Percentiles rank a stretch among this genome's conserved stretches.
These are phyloP conservation scores for Heliconius hortense DNA, from an alignment of 2,888 invertebrate species.

Conservation along the genomic window DNA sequence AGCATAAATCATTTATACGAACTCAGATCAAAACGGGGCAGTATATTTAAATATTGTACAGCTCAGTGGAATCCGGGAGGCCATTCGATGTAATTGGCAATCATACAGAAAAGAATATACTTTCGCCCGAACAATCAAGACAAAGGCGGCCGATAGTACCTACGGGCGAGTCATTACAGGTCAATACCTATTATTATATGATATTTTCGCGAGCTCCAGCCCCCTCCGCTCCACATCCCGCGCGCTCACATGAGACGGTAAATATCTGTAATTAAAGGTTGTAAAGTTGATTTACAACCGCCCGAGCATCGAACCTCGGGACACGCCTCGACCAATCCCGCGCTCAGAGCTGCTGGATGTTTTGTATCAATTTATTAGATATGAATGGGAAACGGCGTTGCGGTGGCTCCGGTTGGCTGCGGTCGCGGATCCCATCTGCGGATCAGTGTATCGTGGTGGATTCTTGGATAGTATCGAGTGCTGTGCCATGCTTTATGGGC, in stretches of 20 bases:
- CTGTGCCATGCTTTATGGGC: slow-evolving; percentile 76
- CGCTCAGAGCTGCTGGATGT: slow-evolving; percentile 55
- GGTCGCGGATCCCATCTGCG: slow-evolving; percentile 74
- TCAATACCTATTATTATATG: slow-evolving; percentile 82
- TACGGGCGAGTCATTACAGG: slow-evolving; percentile 79
- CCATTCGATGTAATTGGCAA: slow-evolving; percentile 81
- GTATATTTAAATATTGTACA: slow-evolving; percentile 69
- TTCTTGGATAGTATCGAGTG: slow-evolving; percentile 67
- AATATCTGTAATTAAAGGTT: slow-evolving; percentile 82
- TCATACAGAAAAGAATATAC: slow-evolving; percentile 78
- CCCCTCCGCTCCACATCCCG: slow-evolving; percentile 76
- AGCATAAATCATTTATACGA: slow-evolving; percentile 75
- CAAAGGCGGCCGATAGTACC: slow-evolving; percentile 80
- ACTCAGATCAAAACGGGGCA: slow-evolving; percentile 69
- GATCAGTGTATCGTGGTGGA: slow-evolving; percentile 61
- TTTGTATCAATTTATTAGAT: slow-evolving; percentile 81
- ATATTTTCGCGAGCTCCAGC: slow-evolving; percentile 81
- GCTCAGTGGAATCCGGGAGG: slow-evolving; percentile 73
- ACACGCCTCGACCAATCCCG: slow-evolving; percentile 75
- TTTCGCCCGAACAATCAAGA: slow-evolving; percentile 77
- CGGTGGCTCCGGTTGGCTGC: slow-evolving; percentile 75
- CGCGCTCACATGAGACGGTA: slow-evolving; percentile 78
- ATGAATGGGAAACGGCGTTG: slow-evolving; percentile 78
- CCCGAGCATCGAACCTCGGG: slow-evolving; percentile 72
- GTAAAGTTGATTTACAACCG: slow-evolving; percentile 82